Evolutionary conservation across 2,113 vertebrate species (phyloP).

Genomic region (Oryzias javanicus): DNA sequence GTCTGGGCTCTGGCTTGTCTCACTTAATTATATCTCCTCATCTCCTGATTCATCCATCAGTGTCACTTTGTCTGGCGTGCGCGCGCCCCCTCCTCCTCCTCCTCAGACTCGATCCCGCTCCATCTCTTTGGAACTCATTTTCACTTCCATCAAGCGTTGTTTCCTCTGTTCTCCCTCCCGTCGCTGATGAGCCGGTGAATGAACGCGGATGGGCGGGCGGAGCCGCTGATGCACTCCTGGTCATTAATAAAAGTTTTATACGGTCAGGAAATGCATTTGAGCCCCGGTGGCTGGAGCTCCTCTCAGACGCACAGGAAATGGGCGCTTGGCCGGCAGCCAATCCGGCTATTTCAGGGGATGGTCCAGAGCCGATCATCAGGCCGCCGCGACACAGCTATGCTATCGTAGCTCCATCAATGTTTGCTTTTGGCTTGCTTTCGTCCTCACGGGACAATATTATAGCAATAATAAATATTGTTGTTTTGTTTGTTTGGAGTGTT

Average conservation of each 20-base stretch:
- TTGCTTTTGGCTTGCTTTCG: too few species aligned
- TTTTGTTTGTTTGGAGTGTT: neutral
- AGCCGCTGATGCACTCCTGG: constrained; percentile 79
- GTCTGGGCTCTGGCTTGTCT: constrained; percentile 63
- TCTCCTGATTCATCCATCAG: constrained; percentile 57
- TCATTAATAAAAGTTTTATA: constrained; percentile 86
- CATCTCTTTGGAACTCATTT: constrained; percentile 46
- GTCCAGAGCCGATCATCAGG: constrained; percentile 73
- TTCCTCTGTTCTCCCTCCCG: constrained; percentile 12
- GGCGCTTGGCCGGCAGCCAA: constrained; percentile 77
- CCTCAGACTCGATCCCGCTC: constrained; percentile 19
- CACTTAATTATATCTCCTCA: constrained; percentile 59
- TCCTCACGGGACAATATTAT: constrained; percentile 68
- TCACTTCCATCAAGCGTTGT: constrained; percentile 25
- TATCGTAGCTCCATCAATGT: too few species aligned
- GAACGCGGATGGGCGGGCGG: constrained; percentile 42
- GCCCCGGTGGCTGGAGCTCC: constrained; percentile 76
- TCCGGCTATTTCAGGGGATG: constrained; percentile 76
- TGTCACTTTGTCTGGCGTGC: constrained; percentile 24
- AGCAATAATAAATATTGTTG: constrained; percentile 60
- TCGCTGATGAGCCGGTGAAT: constrained; percentile 44
- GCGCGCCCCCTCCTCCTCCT: constrained; percentile 29
- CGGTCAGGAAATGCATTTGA: constrained; percentile 84
- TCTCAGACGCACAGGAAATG: constrained; percentile 83
- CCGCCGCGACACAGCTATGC: too few species aligned